Evolutionary conservation across 1,140 invertebrate genomes (phyloP), one percentile per base, ranked within the genome.

Genomic region (Achroia grisella): DNA sequence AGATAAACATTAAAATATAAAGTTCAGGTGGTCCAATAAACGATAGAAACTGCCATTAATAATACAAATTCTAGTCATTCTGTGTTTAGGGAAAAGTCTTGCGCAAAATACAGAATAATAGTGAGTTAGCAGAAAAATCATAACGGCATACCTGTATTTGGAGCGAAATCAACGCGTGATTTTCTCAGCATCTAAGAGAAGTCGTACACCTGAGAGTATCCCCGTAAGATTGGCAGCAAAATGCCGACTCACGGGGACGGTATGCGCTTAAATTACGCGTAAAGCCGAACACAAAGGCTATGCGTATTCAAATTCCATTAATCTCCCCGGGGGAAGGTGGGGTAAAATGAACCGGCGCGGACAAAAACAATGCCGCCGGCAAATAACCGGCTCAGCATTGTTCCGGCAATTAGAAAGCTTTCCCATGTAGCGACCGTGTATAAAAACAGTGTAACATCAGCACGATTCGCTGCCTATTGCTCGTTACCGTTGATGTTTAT

Each of bases 391-490:
- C 77, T 81, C 80, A 79, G 80, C 80, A 82, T 84, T 84, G 80
- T 84, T 84, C 80, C 80, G 78, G 78, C 80, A 84, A 84, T 84
- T 82, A 84, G 78, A 84, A 82, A 84, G 80, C 80, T 84, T 84
- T 84, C 80, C 78, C 76, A 78, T 84, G 80, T 84, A 84, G 72
- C 71, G 73, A 69, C 60, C 78, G 76, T 79, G 80, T 84, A 81
- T 84, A 82, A 84, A 84, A 84, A 84, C 80, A 80, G 62, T 74
- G 76, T 78, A 82, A 82, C 80, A 84, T 82, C 78, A 82, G 76
- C 80, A 80, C 75, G 80, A 81, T 80, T 84, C 71, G 80, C 78
- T 76, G 74, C 78, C 80, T 82, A 82, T 80, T 79, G 76, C 80
- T 80, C 80, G 80, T 84, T 84, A 82, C 78, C 60, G 70, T 73